Base-by-base conservation (phyloP, 2,888 invertebrate genomes). In the Drosophila mimica region DNA sequence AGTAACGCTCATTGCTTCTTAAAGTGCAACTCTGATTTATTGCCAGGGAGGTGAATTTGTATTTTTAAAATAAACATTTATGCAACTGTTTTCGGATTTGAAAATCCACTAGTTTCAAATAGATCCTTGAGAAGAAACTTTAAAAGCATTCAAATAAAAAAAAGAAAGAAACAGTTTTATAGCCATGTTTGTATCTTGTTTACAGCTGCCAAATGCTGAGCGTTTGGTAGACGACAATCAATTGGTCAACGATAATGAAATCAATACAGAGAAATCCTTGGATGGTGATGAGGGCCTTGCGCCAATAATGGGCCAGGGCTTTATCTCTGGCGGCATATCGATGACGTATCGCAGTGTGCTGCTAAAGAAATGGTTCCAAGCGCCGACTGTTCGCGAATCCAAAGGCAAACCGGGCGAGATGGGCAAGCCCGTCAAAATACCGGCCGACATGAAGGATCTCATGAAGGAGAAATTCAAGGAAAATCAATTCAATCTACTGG, bases 401-500 rank as follows among this genome's bases (percentile, higher is more conserved):
- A 94, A 94, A 52, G 96, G 96, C 3, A 95, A 94, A 70, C 97
- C 98, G 36, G 99, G 99, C 49, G 99, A 99, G 94, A 94, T 96
- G 95, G 99, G 99, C 82, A 95, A 95, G 92, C 96, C 98, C n/a
- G 99, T 99, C 25, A 96, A 96, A 89, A 97, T 99, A 91, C 97
- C 98, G 28, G 94, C 96, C 30, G 97, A 97, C 63, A 96, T 97
- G 92, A 97, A 98, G 92, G 96, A 96, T 69, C 93, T 97, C 66
- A 97, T 98, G 95, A 96, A 98, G 93, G 98, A 99, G 90, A 97
- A 98, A 93, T 99, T 99, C 94, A 98, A 98, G 93, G 95, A 99
- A 91, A 99, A 99, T 94, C 99, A 99, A 94, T 99, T 99, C 94
- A 99, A 99, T 94, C 94, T 99, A 84, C 94, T 99, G 93, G 99